Evolutionary conservation across 2,113 vertebrate genomes (phyloP).

Genomic region (Anguilla japonica): DNA sequence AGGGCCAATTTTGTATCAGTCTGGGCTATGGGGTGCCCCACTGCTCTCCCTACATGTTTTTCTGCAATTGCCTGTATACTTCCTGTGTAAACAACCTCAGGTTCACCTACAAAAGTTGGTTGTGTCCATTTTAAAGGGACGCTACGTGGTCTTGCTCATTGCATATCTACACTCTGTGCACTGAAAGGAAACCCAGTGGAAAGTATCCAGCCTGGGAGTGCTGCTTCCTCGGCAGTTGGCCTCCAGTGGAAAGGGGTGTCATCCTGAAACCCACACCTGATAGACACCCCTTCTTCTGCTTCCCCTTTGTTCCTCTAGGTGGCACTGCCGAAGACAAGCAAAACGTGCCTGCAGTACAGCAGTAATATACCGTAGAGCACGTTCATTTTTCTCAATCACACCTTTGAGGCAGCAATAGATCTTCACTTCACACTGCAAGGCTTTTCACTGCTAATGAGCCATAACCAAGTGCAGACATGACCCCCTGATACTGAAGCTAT

Average conservation of each 20-base stretch:
- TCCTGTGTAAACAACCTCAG: too few relatives aligned
- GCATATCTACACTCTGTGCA: background rate
- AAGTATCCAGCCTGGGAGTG: background rate
- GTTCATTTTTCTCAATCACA: background rate
- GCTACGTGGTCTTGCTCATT: background rate
- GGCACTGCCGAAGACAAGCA: too few relatives aligned
- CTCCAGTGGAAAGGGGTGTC: background rate
- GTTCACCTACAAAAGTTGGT: background rate
- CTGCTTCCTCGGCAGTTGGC: background rate
- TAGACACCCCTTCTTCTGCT: background rate
- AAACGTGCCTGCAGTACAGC: too few relatives aligned
- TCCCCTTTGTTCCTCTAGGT: too few relatives aligned
- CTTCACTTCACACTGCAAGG: background rate
- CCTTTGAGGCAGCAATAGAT: background rate
- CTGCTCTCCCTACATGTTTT: too few relatives aligned
- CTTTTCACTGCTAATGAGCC: background rate
- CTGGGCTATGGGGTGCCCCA: too few relatives aligned
- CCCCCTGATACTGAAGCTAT: constrained; percentile 1
- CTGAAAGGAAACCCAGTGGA: too few relatives aligned
- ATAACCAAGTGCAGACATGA: background rate
- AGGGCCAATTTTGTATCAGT: too few relatives aligned
- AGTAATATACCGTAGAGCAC: background rate
- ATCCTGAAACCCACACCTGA: background rate
- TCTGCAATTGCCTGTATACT: too few relatives aligned
- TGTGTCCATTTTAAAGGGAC: background rate